phyloP scores from a whole-genome alignment of 2,113 vertebrate genomes.

The Australoheros scitulus region DNA sequence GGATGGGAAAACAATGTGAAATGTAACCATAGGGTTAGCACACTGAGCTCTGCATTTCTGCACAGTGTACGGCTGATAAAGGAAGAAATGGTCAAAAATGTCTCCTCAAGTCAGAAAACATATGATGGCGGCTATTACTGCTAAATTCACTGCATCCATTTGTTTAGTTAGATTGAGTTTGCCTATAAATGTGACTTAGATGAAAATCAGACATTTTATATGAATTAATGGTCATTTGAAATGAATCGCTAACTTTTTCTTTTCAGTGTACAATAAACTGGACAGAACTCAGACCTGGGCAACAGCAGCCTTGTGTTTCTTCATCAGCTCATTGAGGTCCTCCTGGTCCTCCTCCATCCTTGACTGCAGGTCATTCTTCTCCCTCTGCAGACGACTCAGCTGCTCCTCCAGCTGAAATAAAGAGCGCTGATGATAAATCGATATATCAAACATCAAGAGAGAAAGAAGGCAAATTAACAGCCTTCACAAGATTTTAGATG shows the following conservation, averaged over 20 bases:
- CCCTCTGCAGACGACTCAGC: constrained; percentile 93
- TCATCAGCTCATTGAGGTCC: constrained; percentile 98
- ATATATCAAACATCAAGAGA: neutral
- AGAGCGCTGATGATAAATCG: neutral
- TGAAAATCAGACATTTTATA: neutral
- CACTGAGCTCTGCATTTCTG: too few species aligned
- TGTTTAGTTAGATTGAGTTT: neutral
- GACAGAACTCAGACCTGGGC: constrained; percentile 83
- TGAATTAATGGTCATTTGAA: neutral
- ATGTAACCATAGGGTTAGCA: too few species aligned
- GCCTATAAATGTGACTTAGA: neutral
- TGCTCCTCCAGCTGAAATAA: constrained; percentile 92
- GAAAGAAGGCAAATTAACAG: neutral
- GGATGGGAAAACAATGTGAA: too few species aligned
- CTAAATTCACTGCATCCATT: too few species aligned
- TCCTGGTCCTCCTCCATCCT: constrained; percentile 98
- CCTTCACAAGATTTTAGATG: neutral
- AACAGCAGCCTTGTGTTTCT: constrained; percentile 96
- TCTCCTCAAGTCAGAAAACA: too few species aligned
- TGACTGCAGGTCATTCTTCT: constrained; percentile 95
- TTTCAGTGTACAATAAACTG: neutral
- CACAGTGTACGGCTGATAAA: too few species aligned
- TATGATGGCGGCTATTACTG: too few species aligned
- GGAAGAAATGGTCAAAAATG: too few species aligned
- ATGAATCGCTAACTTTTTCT: neutral